Conservation (phyloP, 2,797 vertebrate genomes). For the Xenentodon cancila region DNA sequence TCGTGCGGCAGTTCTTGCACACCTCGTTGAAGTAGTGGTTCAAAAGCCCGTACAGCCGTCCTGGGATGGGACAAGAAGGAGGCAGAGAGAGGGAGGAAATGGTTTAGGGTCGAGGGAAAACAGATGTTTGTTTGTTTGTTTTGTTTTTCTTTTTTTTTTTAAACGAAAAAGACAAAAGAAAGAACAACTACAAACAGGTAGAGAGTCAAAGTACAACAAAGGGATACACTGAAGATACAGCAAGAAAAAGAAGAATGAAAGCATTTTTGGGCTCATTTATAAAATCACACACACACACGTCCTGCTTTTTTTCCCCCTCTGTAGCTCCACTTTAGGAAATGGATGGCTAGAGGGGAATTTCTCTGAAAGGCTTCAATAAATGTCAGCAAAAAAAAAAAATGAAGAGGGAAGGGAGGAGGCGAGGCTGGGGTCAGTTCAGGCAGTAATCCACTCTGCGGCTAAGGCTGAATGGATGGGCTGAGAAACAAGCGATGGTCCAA, state of each 20-base stretch:
- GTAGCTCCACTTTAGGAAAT: constrained; percentile 80
- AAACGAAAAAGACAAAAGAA: too few species aligned
- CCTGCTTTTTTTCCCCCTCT: constrained; percentile 42
- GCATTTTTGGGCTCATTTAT: constrained; percentile 60
- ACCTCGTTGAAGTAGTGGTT: constrained; percentile 87
- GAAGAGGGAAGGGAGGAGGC: constrained; percentile 52
- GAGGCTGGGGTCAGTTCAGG: constrained; percentile 61
- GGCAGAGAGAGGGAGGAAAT: constrained; percentile 13
- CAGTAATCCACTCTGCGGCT: constrained; percentile 73
- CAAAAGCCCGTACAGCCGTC: constrained; percentile 87
- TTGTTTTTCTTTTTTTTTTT: too few species aligned
- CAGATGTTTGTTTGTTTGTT: too few species aligned
- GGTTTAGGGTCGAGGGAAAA: constrained; percentile 13
- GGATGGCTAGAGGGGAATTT: constrained; percentile 79
- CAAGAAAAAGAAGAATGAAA: constrained; percentile 27
- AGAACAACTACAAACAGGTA: constrained; percentile 23
- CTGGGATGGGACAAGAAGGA: constrained; percentile 72
- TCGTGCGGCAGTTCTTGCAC: constrained; percentile 86
- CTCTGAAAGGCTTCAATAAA: constrained; percentile 84
- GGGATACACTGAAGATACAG: constrained; percentile 15
- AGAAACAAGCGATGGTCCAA: constrained; percentile 48
- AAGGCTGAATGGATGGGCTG: constrained; percentile 62
- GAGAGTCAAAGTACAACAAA: constrained; percentile 25
- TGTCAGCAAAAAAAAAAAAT: constrained; percentile 76
- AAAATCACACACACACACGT: constrained; percentile 58